phyloP scores from a whole-genome alignment of 2,113 vertebrate genomes.

The Podarcis muralis region DNA sequence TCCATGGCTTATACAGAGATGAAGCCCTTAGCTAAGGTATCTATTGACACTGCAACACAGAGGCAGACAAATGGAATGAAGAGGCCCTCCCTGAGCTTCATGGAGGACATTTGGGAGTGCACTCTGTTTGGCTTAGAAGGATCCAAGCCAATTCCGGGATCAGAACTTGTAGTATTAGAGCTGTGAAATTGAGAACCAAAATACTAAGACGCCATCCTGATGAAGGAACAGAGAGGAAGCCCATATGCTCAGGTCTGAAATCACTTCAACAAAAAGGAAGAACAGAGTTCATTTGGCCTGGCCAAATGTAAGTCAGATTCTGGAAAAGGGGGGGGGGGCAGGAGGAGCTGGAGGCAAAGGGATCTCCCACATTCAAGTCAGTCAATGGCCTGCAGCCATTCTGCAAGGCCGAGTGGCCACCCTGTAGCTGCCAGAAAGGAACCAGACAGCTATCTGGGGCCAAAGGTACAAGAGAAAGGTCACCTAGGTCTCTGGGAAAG shows the following conservation, averaged over 20 bases:
- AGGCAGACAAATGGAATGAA: conserved; percentile 15
- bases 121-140: neutral
- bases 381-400: neutral
- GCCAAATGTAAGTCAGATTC: neutral
- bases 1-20: conserved; percentile 72
- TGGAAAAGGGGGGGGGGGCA: neutral
- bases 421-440: neutral
- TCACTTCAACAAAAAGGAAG: neutral
- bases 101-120: neutral
- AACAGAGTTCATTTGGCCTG: neutral
- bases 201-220: neutral
- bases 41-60: conserved; percentile 47
- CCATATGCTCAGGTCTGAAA: neutral
- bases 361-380: conserved; percentile 6
- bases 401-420: conserved; percentile 7
- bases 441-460: neutral
- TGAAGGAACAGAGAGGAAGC: neutral
- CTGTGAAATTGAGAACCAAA: neutral
- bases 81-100: neutral
- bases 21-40: conserved; percentile 67
- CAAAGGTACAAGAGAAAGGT: fast-evolving
- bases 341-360: neutral
- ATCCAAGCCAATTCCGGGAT: neutral
- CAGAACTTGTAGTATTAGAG: neutral
- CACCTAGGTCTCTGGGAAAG: neutral